Base-by-base conservation (phyloP, 2,888 invertebrate genomes). In the Meiosimyza decipiens region DNA sequence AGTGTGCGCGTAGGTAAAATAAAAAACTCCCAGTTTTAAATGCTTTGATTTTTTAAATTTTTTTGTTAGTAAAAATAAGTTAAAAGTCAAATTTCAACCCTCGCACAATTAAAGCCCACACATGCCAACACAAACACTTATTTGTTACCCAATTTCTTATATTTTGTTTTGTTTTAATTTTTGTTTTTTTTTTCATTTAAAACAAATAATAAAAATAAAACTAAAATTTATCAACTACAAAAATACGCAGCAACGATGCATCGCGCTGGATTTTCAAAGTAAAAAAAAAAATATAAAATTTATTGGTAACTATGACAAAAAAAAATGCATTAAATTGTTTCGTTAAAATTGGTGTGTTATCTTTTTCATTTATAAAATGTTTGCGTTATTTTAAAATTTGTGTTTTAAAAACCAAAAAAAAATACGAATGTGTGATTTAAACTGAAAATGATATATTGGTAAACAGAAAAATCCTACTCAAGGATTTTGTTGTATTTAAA, bases 191-290 rank as follows among this genome's bases (percentile, higher is more conserved):
- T 59, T 40, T 40, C 4, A n/a, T n/a, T n/a, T n/a, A 4, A 6
- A 40, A 40, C 40, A 40, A 40, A 40, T 40, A 40, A 40, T 40
- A 40, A 40, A 40, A 40, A 40, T 40, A 40, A 3, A 40, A 1
- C 6, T 9, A 7, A 40, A 9, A 40, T 9, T 7, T 6, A 9
- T 7, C 9, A 40, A 40, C 51, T 62, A 9, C 9, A 55, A 64
- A 64, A 66, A 72, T 67, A 74, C 76, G 77, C 78, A 79, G 81
- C 83, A 81, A 79, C 82, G 80, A 78, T 81, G 80, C 82, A 82
- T 82, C 79, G 84, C 81, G 82, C 79, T 78, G 81, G 80, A 81
- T 75, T 52, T 15, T 9, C 40, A 15, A 28, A 28, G 15, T 13
- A 7, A 52, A 63, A 40, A 65, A 51, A 55, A 52, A 54, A 6